These are phyloP conservation scores for Carcharodon carcharias DNA, from an alignment of 2,797 vertebrate species.

Conservation along the genomic window DNA sequence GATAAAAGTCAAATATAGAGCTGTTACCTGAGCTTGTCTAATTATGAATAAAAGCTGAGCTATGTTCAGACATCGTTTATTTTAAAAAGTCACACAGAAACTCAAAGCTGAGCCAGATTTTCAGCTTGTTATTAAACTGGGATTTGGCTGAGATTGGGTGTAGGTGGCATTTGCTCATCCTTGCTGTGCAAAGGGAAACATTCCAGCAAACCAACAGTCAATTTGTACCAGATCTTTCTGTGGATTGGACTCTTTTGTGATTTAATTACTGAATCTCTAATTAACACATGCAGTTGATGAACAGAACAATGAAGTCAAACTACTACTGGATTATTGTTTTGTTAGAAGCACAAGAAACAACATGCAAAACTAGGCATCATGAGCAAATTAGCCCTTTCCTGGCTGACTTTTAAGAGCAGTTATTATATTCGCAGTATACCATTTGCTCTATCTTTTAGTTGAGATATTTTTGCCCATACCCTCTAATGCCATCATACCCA, in stretches of 20 bases:
- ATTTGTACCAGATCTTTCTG: neutral
- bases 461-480: neutral
- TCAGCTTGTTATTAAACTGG: neutral
- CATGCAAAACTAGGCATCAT: neutral
- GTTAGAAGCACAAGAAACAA: neutral
- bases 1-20: neutral
- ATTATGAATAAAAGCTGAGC: neutral
- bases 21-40: neutral
- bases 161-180: neutral
- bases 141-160: neutral
- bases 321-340: neutral
- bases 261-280: slow-evolving; percentile 25
- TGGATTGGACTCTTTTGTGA: slow-evolving; percentile 7
- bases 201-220: neutral
- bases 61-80: neutral
- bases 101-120: neutral
- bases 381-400: neutral
- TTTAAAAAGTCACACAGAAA: neutral
- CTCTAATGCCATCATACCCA: no score
- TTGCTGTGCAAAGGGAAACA: neutral
- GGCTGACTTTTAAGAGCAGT: neutral
- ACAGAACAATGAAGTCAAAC: neutral
- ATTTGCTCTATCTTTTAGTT: neutral
- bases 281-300: neutral
- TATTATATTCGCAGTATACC: neutral